These are phyloP conservation scores for Sebastes miniatus DNA, from an alignment of 2,797 vertebrate genomes.

Conservation along the genomic window DNA sequence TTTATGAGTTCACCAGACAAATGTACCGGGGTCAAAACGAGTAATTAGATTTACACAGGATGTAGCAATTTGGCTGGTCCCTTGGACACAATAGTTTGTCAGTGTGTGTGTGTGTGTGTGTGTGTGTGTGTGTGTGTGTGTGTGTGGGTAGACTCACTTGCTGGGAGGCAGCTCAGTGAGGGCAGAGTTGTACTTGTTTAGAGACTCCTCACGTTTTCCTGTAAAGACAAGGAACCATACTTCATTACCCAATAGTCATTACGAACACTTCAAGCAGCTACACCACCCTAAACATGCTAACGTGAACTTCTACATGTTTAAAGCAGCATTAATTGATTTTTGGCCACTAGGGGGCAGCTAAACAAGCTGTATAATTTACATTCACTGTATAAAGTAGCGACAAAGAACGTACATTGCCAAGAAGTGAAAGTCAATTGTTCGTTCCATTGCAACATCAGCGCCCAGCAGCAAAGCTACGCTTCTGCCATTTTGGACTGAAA, in stretches of 20 bases:
- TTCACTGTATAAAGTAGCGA: not conserved
- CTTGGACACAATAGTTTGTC: not conserved
- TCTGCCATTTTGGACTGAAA: too few relatives aligned
- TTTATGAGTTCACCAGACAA: slow-evolving; percentile 20
- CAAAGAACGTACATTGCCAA: too few relatives aligned
- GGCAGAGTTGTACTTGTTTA: slow-evolving; percentile 74
- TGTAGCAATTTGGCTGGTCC: not conserved
- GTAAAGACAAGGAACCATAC: slow-evolving; percentile 13
- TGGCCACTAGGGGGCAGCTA: not conserved
- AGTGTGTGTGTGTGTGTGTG: not conserved
- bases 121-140: slow-evolving; percentile 8
- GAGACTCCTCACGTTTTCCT: slow-evolving; percentile 79
- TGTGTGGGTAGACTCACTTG: slow-evolving; percentile 69
- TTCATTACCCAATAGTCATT: not conserved
- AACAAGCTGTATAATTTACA: not conserved
- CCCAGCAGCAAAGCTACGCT: too few relatives aligned
- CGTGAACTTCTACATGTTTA: not conserved
- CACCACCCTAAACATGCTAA: not conserved
- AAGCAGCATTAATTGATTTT: not conserved
- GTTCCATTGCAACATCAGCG: too few relatives aligned
- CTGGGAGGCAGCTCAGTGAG: slow-evolving; percentile 73
- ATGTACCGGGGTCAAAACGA: not conserved
- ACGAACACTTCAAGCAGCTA: not conserved
- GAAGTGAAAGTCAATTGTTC: too few relatives aligned
- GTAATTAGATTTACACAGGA: slow-evolving; percentile 14